Evolutionary conservation across 1,140 invertebrate genomes (phyloP).

Genomic region (Drosophila ficusphila): DNA sequence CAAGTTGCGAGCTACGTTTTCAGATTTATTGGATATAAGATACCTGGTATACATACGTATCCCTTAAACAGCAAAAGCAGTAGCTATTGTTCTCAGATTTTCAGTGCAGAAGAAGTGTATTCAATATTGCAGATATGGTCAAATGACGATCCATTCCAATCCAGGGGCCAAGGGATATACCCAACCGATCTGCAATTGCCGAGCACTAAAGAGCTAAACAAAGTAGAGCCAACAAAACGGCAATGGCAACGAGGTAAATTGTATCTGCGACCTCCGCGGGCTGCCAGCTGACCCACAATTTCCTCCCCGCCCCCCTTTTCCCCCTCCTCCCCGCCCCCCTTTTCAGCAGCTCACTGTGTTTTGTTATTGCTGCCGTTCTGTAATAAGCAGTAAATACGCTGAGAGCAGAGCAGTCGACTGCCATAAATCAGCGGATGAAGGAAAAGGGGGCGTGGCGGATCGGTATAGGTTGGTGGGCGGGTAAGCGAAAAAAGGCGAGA

Average conservation of each 20-base stretch:
- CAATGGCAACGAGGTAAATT: slow-evolving; percentile 5
- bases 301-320: background rate
- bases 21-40: background rate
- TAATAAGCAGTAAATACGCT: slow-evolving; percentile 57
- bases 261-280: slow-evolving; percentile 22
- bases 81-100: background rate
- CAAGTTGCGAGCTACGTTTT: background rate
- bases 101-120: background rate
- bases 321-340: background rate
- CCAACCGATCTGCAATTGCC: background rate
- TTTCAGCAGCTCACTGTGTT: background rate
- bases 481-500: slow-evolving; percentile 3
- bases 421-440: slow-evolving; percentile 46
- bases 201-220: slow-evolving; percentile 15
- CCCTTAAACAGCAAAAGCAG: background rate
- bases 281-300: slow-evolving; percentile 42
- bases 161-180: background rate
- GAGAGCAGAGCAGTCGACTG: slow-evolving; percentile 31
- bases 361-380: slow-evolving; percentile 6
- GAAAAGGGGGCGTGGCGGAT: slow-evolving; percentile 1
- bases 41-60: too few species aligned
- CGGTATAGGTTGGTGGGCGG: slow-evolving; percentile 4
- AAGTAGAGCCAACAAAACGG: slow-evolving; percentile 5
- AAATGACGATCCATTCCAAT: too few species aligned
- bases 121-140: too few species aligned